Evolutionary conservation across 2,888 invertebrate species (phyloP).

Genomic region (Desoria tigrina): DNA sequence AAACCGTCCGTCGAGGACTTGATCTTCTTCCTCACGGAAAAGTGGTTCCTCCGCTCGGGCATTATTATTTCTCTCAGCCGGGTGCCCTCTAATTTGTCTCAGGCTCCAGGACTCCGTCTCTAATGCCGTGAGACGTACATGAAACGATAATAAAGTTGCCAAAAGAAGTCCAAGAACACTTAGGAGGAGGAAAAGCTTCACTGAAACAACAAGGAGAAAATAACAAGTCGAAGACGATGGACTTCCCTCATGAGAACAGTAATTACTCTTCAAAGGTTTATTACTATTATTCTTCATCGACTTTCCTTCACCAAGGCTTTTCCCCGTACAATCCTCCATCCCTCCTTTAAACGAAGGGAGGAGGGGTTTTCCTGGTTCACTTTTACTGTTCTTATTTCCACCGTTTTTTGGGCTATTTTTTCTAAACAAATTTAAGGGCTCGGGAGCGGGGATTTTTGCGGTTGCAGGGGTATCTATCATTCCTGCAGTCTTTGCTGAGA

Average conservation of each 20-base stretch:
- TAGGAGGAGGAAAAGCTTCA: constrained; percentile 29
- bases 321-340: neutral
- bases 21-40: too few species aligned
- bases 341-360: neutral
- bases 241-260: neutral
- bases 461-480: too few species aligned
- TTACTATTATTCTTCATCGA: neutral
- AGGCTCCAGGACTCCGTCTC: constrained; percentile 30
- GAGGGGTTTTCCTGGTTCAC: too few species aligned
- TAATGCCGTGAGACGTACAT: constrained; percentile 33
- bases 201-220: constrained; percentile 22
- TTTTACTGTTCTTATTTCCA: too few species aligned
- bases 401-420: too few species aligned
- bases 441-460: too few species aligned
- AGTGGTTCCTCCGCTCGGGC: neutral
- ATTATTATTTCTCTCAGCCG: neutral
- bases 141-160: constrained; percentile 38
- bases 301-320: neutral
- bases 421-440: too few species aligned
- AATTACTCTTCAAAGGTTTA: constrained; percentile 5
- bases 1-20: too few species aligned
- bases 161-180: constrained; percentile 33
- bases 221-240: constrained; percentile 21
- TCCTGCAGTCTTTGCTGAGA: too few species aligned
- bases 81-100: neutral